Evolutionary conservation across 2,797 vertebrate genomes (phyloP).

Genomic region (Petrocephalus schoutedeni): DNA sequence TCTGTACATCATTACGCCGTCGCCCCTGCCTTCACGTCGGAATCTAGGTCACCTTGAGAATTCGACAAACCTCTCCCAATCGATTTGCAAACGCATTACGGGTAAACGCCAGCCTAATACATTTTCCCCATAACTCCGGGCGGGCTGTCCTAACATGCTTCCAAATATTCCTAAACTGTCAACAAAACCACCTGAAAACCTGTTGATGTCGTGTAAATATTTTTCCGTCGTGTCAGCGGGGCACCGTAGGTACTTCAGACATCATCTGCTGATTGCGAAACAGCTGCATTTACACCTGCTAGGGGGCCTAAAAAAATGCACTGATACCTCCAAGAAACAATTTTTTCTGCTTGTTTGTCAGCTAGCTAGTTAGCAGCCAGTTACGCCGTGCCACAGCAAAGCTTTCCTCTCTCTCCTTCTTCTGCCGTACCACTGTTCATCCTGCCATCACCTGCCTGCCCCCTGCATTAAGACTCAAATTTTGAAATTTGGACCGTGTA

Average conservation of each 20-base stretch:
- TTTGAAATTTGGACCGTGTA: too few relatives aligned
- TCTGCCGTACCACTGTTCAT: too few relatives aligned
- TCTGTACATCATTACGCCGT: conserved; percentile 3
- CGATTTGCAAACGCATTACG: background rate
- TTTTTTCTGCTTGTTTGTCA: background rate
- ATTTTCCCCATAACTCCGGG: background rate
- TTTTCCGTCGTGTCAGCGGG: background rate
- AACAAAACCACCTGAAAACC: background rate
- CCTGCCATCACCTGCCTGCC: too few relatives aligned
- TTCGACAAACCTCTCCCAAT: background rate
- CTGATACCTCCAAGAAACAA: background rate
- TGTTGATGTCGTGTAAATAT: background rate
- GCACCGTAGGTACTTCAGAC: background rate
- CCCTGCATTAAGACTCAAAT: too few relatives aligned
- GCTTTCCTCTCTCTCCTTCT: too few relatives aligned
- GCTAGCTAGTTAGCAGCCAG: too few relatives aligned
- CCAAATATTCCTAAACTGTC: background rate
- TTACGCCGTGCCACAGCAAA: background rate
- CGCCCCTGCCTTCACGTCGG: background rate
- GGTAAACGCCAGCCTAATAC: background rate
- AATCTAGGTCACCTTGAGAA: conserved; percentile 13
- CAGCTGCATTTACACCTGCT: background rate
- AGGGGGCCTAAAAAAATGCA: background rate
- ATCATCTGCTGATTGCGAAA: background rate
- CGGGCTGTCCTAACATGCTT: background rate